These are phyloP conservation scores for Ectemnius cavifrons DNA, from an alignment of 2,888 invertebrate genomes.

Conservation along the genomic window DNA sequence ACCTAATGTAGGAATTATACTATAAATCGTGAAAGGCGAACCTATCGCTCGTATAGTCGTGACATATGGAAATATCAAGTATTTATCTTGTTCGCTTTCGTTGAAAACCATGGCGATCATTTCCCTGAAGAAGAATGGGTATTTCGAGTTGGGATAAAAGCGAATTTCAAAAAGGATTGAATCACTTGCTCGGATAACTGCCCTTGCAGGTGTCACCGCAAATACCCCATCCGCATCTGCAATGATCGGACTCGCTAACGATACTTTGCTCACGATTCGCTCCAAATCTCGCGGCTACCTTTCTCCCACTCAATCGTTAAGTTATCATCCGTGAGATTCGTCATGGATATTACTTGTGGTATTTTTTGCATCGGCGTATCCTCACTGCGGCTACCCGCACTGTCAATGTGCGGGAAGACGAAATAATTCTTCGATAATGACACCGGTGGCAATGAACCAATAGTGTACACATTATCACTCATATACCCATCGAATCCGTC, in stretches of 20 bases:
- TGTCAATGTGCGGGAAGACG: slow-evolving; percentile 70
- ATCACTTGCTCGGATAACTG: slow-evolving; percentile 24
- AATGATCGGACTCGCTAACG: not conserved
- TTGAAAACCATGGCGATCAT: slow-evolving; percentile 29
- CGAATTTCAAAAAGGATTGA: slow-evolving; percentile 47
- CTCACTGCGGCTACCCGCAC: slow-evolving; percentile 26
- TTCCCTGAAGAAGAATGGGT: slow-evolving; percentile 40
- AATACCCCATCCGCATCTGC: slow-evolving; percentile 44
- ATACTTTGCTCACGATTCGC: no score
- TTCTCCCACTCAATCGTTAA: slow-evolving; percentile 63
- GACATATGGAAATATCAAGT: slow-evolving; percentile 32
- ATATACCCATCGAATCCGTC: slow-evolving; percentile 70
- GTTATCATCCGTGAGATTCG: slow-evolving; percentile 60
- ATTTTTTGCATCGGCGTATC: slow-evolving; percentile 23
- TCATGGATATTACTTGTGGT: slow-evolving; percentile 59
- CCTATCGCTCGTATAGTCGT: slow-evolving; percentile 41
- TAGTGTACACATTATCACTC: slow-evolving; percentile 57
- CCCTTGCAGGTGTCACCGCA: slow-evolving; percentile 25
- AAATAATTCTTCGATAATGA: slow-evolving; percentile 69
- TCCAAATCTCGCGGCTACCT: slow-evolving; percentile 49
- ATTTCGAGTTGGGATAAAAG: slow-evolving; percentile 36
- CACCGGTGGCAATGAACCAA: slow-evolving; percentile 59
- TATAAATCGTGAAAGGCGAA: slow-evolving; percentile 13
- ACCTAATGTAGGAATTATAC: not conserved
- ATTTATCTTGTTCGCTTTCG: not conserved